Percentiles rank a stretch among this genome's conserved stretches.
phyloP scores from a whole-genome alignment of 1,140 invertebrate species.

The Pogonognathellus flavescens region DNA sequence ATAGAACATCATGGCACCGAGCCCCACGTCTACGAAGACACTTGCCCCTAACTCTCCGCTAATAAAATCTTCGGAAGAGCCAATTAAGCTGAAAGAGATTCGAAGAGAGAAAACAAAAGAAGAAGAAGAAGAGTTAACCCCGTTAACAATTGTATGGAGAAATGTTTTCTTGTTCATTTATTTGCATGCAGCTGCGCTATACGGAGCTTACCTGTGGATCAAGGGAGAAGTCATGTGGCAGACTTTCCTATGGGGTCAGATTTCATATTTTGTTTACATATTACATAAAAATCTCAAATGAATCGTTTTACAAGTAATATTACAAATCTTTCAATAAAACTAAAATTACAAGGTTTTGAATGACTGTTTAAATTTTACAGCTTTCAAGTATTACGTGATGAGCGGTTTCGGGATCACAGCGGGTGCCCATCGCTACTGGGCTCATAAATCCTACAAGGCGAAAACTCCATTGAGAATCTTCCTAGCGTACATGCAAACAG shows the following conservation, averaged over 20 bases:
- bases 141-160: constrained; percentile 85
- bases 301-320: too few relatives aligned
- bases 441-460: constrained; percentile 77
- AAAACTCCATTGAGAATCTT: constrained; percentile 73
- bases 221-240: constrained; percentile 73
- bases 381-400: constrained; percentile 69
- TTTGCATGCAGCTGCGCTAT: constrained; percentile 88
- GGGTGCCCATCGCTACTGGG: constrained; percentile 77
- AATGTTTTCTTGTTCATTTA: constrained; percentile 89
- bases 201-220: constrained; percentile 85
- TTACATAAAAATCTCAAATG: not conserved
- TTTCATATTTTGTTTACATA: constrained; percentile 8
- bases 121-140: constrained; percentile 6
- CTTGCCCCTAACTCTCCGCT: constrained; percentile 51
- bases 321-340: not conserved
- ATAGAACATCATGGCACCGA: constrained; percentile 56
- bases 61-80: constrained; percentile 31
- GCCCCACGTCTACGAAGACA: constrained; percentile 60
- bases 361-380: constrained; percentile 50
- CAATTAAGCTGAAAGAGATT: constrained; percentile 35
- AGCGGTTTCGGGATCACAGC: constrained; percentile 74
- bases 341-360: not conserved
- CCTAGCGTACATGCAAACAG: constrained; percentile 73
- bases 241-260: constrained; percentile 84
- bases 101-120: not conserved